Conservation (phyloP, 2,888 invertebrate genomes). For the Protophormia terraenovae region DNA sequence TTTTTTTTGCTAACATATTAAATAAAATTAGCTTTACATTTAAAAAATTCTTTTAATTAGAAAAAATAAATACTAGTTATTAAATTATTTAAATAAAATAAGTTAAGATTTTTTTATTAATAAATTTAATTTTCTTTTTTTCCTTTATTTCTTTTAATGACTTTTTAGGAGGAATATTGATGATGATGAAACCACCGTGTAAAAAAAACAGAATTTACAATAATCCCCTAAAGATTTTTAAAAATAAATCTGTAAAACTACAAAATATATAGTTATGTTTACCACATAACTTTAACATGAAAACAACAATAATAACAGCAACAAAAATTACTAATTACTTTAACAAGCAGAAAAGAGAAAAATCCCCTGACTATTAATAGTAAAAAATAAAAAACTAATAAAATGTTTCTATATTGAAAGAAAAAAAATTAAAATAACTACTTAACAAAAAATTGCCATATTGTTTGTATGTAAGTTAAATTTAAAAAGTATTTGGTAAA, state of each 20-base stretch:
- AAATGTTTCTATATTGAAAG: not conserved
- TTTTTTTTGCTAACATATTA: not conserved
- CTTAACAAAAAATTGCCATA: slow-evolving; percentile 26
- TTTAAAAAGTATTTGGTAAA: slow-evolving; percentile 19
- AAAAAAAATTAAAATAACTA: not conserved
- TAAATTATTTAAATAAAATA: not conserved
- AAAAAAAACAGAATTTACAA: slow-evolving; percentile 73
- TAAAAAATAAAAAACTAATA: too few species aligned
- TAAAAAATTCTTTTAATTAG: not conserved
- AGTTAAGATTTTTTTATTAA: slow-evolving; percentile 52
- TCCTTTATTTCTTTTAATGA: not conserved
- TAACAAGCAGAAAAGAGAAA: not conserved
- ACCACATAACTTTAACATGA: too few species aligned
- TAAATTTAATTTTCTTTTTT: slow-evolving; percentile 46
- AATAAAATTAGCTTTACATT: not conserved
- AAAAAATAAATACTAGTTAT: too few species aligned
- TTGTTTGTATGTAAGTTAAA: slow-evolving; percentile 21
- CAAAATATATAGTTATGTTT: too few species aligned
- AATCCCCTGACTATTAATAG: too few species aligned
- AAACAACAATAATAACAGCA: too few species aligned
- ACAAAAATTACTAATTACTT: not conserved
- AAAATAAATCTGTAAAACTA: not conserved
- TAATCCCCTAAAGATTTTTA: not conserved
- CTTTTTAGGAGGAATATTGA: slow-evolving; percentile 80
- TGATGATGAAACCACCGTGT: slow-evolving; percentile 81